Percentiles rank a stretch among this genome's conserved stretches.
Evolutionary conservation across 1,140 invertebrate genomes (phyloP).

Genomic region (Lepidurus packardi): DNA sequence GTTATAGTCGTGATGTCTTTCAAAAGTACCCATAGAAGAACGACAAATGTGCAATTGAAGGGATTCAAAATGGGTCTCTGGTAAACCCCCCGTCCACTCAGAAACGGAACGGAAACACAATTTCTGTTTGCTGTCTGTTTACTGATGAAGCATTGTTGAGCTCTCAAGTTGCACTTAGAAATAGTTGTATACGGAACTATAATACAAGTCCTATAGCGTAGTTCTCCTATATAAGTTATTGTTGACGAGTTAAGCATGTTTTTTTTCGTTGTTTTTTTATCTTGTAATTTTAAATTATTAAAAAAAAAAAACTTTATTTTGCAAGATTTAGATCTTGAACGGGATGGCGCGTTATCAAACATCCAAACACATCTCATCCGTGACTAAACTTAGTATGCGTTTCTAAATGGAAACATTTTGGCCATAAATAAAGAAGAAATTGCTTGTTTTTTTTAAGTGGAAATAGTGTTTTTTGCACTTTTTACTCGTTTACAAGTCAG

Average conservation of each 20-base stretch:
- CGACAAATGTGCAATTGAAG: constrained; percentile 19
- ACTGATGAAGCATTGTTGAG: background rate
- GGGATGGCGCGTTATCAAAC: background rate
- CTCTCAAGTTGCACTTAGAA: background rate
- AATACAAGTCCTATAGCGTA: too few species aligned
- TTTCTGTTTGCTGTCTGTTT: background rate
- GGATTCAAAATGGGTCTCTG: background rate
- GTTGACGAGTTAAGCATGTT: too few species aligned
- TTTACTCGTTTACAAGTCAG: background rate
- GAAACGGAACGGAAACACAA: background rate
- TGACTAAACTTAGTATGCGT: constrained; percentile 4
- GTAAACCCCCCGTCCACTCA: background rate
- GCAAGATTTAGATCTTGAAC: too few species aligned
- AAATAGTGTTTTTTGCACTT: background rate
- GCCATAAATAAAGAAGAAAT: background rate
- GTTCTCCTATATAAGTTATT: too few species aligned
- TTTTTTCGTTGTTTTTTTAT: too few species aligned
- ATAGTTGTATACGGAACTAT: background rate
- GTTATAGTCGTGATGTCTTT: constrained; percentile 11
- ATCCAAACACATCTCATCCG: background rate
- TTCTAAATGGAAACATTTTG: background rate
- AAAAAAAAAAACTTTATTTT: too few species aligned
- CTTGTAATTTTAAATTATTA: too few species aligned
- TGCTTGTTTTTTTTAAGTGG: background rate
- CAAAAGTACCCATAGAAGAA: background rate